Evolutionary conservation across 2,797 vertebrate species (phyloP), one percentile per base, ranked within the genome.

Genomic region (Molossus alvarezi): DNA sequence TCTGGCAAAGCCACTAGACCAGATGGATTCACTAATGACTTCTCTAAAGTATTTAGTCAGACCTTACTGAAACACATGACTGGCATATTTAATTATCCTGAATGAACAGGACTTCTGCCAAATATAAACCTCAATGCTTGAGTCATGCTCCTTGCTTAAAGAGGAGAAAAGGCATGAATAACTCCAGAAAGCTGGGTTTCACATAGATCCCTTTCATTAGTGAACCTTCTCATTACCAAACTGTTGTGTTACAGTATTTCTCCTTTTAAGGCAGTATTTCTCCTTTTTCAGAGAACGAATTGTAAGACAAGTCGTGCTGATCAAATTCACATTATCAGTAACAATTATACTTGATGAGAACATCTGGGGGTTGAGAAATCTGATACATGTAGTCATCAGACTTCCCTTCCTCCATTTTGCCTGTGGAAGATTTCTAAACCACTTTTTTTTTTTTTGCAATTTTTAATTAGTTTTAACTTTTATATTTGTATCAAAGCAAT

Each of bases 21-120:
- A 98, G 98, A 98, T 98, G 98, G 98, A 98, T 98, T 89, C 96
- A 91, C 97, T 98, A 98, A 98, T 98, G 97, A 97, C 97, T 98
- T 98, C 94, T 96, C 93, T 92, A 96, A 97, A 98, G 97, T 97
- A 94, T 97, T 98, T 98, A 97, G 97, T 97, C 97, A 98, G 98
- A 97, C 96, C 91, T 96, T 98, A 89, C 95, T 73, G 75, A 95
- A 98, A 96, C 71, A 95, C 92, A 95, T 97, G 97, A 98, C 96
- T 97, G 94, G 97, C 94, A 95, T 98, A 97, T 98, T 97, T 98
- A 98, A 98, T 98, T 98, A 98, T 97, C 75, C 69, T 84, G 91
- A 97, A 97, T 98, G 96, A 98, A 97, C 88, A 97, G 48, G 11
- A 76, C 92, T 97, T 93, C 64, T 95, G 95, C 96, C 97, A 96